Evolutionary conservation across 2,888 invertebrate species (phyloP).

Genomic region (Leptopilina drosophilae): DNA sequence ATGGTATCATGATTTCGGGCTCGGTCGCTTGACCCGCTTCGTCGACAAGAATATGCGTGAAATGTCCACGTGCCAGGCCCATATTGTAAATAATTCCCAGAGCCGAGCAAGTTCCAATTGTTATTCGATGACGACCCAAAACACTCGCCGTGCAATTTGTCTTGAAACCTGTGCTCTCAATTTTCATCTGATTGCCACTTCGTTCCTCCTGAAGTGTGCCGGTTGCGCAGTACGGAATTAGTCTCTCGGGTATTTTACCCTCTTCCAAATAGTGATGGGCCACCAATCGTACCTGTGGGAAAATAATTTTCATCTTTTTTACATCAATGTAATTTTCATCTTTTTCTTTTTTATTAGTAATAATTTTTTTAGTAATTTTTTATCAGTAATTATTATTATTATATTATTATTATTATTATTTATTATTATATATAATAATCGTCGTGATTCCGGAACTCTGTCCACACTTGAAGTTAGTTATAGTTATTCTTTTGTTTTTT

Average conservation of each 20-base stretch:
- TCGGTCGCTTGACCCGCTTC: slow-evolving; percentile 97
- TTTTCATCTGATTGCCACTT: slow-evolving; percentile 43
- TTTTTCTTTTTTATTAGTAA: too few relatives aligned
- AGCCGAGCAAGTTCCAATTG: slow-evolving; percentile 90
- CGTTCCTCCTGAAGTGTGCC: slow-evolving; percentile 78
- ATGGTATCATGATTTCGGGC: slow-evolving; percentile 91
- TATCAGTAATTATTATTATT: too few relatives aligned
- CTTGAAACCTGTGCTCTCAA: slow-evolving; percentile 73
- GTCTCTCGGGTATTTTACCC: slow-evolving; percentile 81
- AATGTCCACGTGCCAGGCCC: slow-evolving; percentile 87
- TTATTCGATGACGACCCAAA: slow-evolving; percentile 87
- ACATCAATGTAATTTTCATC: too few relatives aligned
- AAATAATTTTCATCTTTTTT: too few relatives aligned
- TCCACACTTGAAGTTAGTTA: too few relatives aligned
- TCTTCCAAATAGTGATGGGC: slow-evolving; percentile 82
- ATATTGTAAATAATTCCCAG: slow-evolving; percentile 84
- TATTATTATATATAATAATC: too few relatives aligned
- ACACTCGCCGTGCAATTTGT: slow-evolving; percentile 79
- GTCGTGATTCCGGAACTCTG: too few relatives aligned
- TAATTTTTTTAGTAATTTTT: too few relatives aligned
- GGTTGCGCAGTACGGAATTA: slow-evolving; percentile 86
- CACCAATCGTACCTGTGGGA: slow-evolving; percentile 80
- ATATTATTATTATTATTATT: too few relatives aligned
- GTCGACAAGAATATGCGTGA: slow-evolving; percentile 93
- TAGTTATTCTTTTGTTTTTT: too few relatives aligned